These are phyloP conservation scores for Adela reaumurella DNA, from an alignment of 2,888 invertebrate species.

Conservation along the genomic window DNA sequence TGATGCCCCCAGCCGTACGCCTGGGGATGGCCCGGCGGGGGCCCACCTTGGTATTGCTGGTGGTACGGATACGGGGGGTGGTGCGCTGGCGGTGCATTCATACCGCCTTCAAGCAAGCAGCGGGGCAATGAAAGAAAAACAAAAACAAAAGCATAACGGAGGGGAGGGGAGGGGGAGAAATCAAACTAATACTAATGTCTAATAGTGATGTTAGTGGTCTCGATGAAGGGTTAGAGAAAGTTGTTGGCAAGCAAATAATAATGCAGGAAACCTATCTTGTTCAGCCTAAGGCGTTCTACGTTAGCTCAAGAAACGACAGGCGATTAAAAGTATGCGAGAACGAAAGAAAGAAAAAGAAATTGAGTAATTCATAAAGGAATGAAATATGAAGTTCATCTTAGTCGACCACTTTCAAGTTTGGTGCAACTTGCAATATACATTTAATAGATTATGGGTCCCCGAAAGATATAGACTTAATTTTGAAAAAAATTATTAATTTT, in stretches of 20 bases:
- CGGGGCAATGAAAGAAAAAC: slow-evolving; percentile 54
- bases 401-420: too few species aligned
- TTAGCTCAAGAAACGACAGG: too few species aligned
- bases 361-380: slow-evolving; percentile 6
- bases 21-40: slow-evolving; percentile 18
- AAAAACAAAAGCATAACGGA: slow-evolving; percentile 43
- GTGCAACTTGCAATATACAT: too few species aligned
- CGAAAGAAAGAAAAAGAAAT: slow-evolving; percentile 13
- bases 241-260: neutral
- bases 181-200: slow-evolving; percentile 11
- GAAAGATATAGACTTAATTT: slow-evolving; percentile 27
- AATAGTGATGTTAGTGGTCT: neutral
- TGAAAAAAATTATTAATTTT: slow-evolving; percentile 36
- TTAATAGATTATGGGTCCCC: slow-evolving; percentile 7
- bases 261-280: slow-evolving; percentile 1
- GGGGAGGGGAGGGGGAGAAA: slow-evolving; percentile 34
- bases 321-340: too few species aligned
- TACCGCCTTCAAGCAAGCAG: slow-evolving; percentile 57
- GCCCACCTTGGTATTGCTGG: slow-evolving; percentile 47
- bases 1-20: slow-evolving; percentile 26
- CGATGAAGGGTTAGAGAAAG: neutral
- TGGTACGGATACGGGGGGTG: slow-evolving; percentile 55
- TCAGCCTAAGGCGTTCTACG: too few species aligned
- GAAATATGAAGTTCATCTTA: too few species aligned
- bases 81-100: slow-evolving; percentile 54